A percentile compares a stretch with the other conserved stretches of the same genome.
These are phyloP conservation scores for Drosophila incognita DNA, from an alignment of 2,888 invertebrate genomes.

Conservation along the genomic window DNA sequence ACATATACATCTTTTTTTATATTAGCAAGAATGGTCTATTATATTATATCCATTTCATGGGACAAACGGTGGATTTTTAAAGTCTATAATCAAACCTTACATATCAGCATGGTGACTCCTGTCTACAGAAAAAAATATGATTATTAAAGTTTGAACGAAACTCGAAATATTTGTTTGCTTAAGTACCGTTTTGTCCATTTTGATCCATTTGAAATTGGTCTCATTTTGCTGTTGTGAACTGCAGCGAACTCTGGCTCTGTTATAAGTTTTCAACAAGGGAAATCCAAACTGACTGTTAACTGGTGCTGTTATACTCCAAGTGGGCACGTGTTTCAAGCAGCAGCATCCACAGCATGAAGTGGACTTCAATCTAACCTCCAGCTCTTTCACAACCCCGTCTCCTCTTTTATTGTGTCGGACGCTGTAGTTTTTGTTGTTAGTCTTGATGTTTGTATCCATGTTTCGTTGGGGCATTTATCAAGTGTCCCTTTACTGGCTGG, in stretches of 20 bases:
- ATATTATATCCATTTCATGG: background rate
- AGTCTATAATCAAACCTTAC: background rate
- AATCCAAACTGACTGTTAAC: conserved; percentile 3
- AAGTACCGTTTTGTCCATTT: background rate
- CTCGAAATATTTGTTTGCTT: background rate
- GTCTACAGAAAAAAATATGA: background rate
- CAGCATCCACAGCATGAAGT: conserved; percentile 17
- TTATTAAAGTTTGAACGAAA: background rate
- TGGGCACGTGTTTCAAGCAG: conserved; percentile 24
- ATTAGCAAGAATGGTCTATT: too few relatives aligned
- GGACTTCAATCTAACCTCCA: conserved; percentile 13
- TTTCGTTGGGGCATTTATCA: conserved; percentile 44
- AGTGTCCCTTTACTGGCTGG: conserved; percentile 33
- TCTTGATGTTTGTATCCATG: conserved; percentile 22
- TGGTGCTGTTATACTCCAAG: conserved; percentile 15
- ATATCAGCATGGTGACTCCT: background rate
- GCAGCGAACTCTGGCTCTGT: background rate
- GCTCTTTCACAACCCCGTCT: background rate
- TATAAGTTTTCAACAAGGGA: background rate
- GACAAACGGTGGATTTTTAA: background rate
- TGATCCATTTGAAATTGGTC: background rate
- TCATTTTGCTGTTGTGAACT: background rate
- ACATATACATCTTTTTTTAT: too few relatives aligned
- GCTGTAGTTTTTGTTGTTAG: conserved; percentile 6
- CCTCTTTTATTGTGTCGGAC: conserved; percentile 1